Evolutionary conservation across 2,113 vertebrate genomes (phyloP).

Genomic region (Eolophus roseicapilla): DNA sequence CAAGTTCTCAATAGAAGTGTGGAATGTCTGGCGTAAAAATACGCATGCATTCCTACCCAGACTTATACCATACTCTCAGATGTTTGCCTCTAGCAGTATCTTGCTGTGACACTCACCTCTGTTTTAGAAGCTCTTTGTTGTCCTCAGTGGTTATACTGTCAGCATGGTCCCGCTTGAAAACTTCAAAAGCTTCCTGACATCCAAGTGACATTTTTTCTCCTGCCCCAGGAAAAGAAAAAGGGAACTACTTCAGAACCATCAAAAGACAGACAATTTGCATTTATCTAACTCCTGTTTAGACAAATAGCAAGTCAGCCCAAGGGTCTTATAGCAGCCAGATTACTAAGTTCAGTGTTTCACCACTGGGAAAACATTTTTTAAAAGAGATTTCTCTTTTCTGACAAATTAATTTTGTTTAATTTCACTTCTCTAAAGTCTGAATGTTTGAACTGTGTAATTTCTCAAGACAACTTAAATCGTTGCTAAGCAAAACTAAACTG

Average conservation of each 20-base stretch:
- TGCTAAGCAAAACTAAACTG: constrained; percentile 1
- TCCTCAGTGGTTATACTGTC: constrained; percentile 83
- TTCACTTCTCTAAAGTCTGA: not conserved
- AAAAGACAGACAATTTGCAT: not conserved
- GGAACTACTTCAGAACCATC: not conserved
- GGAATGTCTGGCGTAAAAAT: not conserved
- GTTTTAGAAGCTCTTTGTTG: constrained; percentile 86
- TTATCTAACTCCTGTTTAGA: not conserved
- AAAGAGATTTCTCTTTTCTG: not conserved
- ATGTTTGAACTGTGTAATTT: not conserved
- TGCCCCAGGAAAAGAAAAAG: not conserved
- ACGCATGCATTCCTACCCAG: fast-evolving
- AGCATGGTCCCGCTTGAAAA: constrained; percentile 82
- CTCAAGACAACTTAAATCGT: not conserved
- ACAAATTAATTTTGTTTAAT: not conserved
- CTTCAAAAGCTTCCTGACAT: constrained; percentile 89
- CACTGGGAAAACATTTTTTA: not conserved
- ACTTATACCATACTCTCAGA: not conserved
- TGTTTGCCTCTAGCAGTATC: not conserved
- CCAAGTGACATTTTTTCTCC: constrained; percentile 80
- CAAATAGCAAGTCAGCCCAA: not conserved
- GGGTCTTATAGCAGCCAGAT: not conserved
- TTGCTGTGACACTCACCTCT: constrained; percentile 77
- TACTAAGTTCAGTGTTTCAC: not conserved
- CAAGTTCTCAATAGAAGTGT: not conserved